Evolutionary conservation across 2,888 invertebrate genomes (phyloP), one percentile per base, ranked within the genome.

Genomic region (Drosophila atripex): DNA sequence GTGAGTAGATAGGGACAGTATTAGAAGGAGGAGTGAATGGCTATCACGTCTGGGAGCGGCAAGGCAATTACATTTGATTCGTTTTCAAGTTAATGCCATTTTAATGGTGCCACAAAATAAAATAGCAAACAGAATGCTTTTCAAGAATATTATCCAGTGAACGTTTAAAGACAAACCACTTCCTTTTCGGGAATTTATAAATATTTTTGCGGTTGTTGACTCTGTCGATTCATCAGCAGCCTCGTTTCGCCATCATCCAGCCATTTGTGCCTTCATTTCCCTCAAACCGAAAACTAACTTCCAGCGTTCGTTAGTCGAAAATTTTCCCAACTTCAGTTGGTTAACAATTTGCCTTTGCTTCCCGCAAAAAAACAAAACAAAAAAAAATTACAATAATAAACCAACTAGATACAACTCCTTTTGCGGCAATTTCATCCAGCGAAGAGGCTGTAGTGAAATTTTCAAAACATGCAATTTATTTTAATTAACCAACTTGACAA

Each of bases 401-500:
- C 28, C 35, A 35, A 35, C n/a, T 35, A 35, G 35, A 35, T 35
- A n/a, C 35, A n/a, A 28, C 16, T 43, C 8, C 5, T 21, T 12
- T n/a, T 8, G 6, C 11, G 8, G 30, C 21, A 38, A 61, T 61
- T 63, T 51, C 38, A 45, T 11, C 16, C 45, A 38, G 38, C 25
- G 50, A 39, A 64, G 63, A 30, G 63, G 52, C 45, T 52, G 61
- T 63, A 38, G 45, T 61, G 23, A 35, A 63, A 52, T 52, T 50
- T 63, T 45, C 63, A 60, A 23, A 60, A 23, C 71, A 64, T 70
- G 57, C 71, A 80, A 76, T 80, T 76, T 69, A 75, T 80, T 80
- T 79, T 80, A 75, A 80, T 79, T 79, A 79, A 80, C 71, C 70
- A 72, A 79, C 68, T 78, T 75, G 64, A 53, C 75, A 65, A 72